Base-by-base conservation (phyloP, 2,888 invertebrate genomes). In the Hemaris fuciformis region DNA sequence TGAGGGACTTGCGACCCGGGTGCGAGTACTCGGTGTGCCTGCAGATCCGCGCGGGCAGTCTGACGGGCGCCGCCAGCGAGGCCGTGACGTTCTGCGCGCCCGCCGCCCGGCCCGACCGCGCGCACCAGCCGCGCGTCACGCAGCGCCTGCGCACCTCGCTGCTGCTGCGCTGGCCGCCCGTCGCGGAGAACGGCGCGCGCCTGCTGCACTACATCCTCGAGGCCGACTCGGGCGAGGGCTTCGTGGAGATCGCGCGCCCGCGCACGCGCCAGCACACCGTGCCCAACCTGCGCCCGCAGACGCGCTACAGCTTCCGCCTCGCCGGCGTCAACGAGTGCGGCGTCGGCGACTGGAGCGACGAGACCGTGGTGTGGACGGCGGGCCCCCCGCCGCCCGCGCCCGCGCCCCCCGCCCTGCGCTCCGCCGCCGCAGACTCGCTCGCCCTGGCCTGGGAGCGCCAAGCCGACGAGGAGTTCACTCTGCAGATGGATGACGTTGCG, bases 1-100 rank as follows among this genome's bases (percentile, higher is more conserved):
- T 98, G 66, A 95, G 96, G 83, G 97, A 98, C 87, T 91, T 98
- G 76, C 95, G 95, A 82, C 98, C 98, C 13, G 97, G 97, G n/a
- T 96, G 96, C 81, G 97, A 97, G 81, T 98, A 98, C 88, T 95
- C 96, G 64, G 95, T 98, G 71, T 96, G 96, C 76, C 92, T 96
- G 69, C 96, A 96, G 86, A 96, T 97, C 72, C 94, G 95, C 76
- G 87, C 96, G 67, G 96, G 97, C 69, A 95, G 95, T 79, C 81
- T 96, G 66, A 95, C 95, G 67, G 97, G 97, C 59, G 94, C 94
- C 42, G 95, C 96, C 7, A 96, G 96, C 64, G 96, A 96, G 77
- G 95, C 96, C 61, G 95, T 95, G 64, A 95, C 95, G 71, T 97
- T 98, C 90, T 94, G 94, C 69, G 98, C 98, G 34, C 95, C 95